These are phyloP conservation scores for Anguilla rostrata DNA, from an alignment of 2,113 vertebrate genomes.

Conservation along the genomic window DNA sequence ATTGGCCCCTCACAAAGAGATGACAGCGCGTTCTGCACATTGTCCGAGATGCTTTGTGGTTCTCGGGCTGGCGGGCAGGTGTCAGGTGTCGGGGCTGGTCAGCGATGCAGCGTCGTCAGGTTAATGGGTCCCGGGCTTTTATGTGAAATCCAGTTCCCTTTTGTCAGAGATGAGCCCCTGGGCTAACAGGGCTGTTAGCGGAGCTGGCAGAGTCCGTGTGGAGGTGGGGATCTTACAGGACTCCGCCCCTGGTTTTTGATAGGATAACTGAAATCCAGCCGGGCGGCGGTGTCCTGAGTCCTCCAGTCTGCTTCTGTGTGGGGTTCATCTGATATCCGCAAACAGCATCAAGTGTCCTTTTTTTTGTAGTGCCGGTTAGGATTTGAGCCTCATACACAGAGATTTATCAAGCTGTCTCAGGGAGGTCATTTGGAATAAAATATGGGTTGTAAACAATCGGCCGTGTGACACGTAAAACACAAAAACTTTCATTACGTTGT, in stretches of 20 bases:
- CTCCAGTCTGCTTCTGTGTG: neutral
- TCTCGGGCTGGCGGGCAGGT: constrained; percentile 8
- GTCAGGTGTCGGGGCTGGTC: constrained; percentile 3
- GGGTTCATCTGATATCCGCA: constrained; percentile 23
- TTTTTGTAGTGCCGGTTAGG: too few relatives aligned
- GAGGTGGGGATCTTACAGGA: neutral
- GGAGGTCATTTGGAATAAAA: too few relatives aligned
- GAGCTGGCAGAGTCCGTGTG: neutral
- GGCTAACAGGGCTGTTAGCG: constrained; percentile 13
- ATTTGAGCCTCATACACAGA: too few relatives aligned
- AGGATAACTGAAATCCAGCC: constrained; percentile 11
- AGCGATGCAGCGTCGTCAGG: neutral
- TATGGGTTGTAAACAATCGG: too few relatives aligned
- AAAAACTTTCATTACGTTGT: neutral
- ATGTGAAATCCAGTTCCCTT: constrained; percentile 21
- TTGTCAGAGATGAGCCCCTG: constrained; percentile 4
- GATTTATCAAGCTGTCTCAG: neutral
- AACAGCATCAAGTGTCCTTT: constrained; percentile 3
- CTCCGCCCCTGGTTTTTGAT: constrained; percentile 13
- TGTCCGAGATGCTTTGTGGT: neutral
- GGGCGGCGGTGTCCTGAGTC: constrained; percentile 12
- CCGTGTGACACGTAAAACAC: too few relatives aligned
- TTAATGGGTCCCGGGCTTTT: constrained; percentile 34
- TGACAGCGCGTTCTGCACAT: neutral
- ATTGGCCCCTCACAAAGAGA: constrained; percentile 5